A percentile compares a stretch with the other conserved stretches of the same genome.
Evolutionary conservation across 2,888 invertebrate genomes (phyloP).

Genomic region (Synergus laeviventris): DNA sequence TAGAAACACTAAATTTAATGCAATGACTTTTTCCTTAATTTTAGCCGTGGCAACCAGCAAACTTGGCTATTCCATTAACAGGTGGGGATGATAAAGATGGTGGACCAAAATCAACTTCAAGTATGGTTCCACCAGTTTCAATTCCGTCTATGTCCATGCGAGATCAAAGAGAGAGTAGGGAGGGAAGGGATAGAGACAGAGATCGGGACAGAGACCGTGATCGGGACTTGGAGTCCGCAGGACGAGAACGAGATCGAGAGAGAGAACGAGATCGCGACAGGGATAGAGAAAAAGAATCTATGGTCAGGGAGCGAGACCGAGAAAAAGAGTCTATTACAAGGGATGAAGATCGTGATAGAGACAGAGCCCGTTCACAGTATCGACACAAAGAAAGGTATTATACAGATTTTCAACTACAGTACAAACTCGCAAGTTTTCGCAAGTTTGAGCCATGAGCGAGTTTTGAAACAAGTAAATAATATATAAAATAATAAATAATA

Average conservation of each 20-base stretch:
- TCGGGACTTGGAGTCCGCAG: conserved; percentile 66
- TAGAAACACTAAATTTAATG: neutral
- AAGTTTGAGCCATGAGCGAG: no score
- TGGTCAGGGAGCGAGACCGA: conserved; percentile 69
- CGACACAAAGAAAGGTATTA: conserved; percentile 80
- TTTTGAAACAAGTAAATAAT: no score
- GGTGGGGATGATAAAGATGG: conserved; percentile 69
- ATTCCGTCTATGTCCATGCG: conserved; percentile 69
- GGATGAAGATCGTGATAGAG: conserved; percentile 76
- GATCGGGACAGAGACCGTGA: conserved; percentile 66
- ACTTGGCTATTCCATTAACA: conserved; percentile 71
- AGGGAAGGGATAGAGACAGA: conserved; percentile 75
- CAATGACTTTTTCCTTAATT: conserved; percentile 39
- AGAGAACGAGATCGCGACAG: conserved; percentile 63
- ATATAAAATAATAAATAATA: no score
- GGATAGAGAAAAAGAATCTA: conserved; percentile 68
- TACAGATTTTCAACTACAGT: neutral
- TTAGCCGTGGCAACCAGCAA: conserved; percentile 73
- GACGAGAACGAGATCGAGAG: conserved; percentile 65
- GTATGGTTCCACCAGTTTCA: conserved; percentile 72
- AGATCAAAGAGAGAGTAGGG: conserved; percentile 68
- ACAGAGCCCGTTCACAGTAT: conserved; percentile 80
- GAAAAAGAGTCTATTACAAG: conserved; percentile 75
- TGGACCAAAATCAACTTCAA: conserved; percentile 72
- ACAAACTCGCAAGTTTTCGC: no score